These are phyloP conservation scores for Stegodyphus dumicola DNA, from an alignment of 1,140 invertebrate genomes.

Conservation along the genomic window DNA sequence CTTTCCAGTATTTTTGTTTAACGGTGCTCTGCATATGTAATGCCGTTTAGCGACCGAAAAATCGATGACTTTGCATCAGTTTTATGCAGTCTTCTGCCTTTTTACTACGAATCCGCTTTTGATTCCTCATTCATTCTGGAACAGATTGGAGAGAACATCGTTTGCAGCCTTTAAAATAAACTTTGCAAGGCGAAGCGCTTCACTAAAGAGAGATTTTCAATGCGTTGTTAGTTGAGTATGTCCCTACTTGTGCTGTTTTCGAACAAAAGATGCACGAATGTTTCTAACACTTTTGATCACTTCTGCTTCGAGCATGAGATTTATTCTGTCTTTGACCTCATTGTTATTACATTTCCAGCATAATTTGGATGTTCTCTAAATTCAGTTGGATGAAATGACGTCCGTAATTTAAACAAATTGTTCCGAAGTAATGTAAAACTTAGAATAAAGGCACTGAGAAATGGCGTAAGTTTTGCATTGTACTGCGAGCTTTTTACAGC, in stretches of 20 bases:
- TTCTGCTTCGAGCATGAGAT: neutral
- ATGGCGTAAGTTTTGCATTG: too few species aligned
- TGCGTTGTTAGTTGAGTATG: slow-evolving; percentile 14
- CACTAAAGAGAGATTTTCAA: slow-evolving; percentile 37
- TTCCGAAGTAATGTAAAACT: too few species aligned
- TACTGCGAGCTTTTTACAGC: too few species aligned
- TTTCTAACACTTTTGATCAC: neutral
- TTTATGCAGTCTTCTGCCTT: slow-evolving; percentile 34
- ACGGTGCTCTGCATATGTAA: slow-evolving; percentile 52
- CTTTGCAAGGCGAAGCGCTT: slow-evolving; percentile 25
- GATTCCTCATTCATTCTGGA: slow-evolving; percentile 32
- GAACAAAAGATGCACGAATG: neutral
- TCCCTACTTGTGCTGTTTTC: neutral
- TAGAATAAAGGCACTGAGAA: too few species aligned
- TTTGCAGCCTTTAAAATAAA: slow-evolving; percentile 5
- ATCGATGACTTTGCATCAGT: slow-evolving; percentile 51
- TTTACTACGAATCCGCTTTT: slow-evolving; percentile 7
- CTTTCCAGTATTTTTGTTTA: slow-evolving; percentile 47
- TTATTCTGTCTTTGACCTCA: neutral
- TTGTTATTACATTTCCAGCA: neutral
- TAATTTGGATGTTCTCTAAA: neutral
- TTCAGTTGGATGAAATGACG: neutral
- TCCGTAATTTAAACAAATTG: neutral
- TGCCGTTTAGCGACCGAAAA: slow-evolving; percentile 56
- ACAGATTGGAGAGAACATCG: slow-evolving; percentile 6